Percentiles rank a stretch among this genome's conserved stretches.
Evolutionary conservation across 2,888 invertebrate genomes (phyloP).

Genomic region (Megaustenia siamemsis): DNA sequence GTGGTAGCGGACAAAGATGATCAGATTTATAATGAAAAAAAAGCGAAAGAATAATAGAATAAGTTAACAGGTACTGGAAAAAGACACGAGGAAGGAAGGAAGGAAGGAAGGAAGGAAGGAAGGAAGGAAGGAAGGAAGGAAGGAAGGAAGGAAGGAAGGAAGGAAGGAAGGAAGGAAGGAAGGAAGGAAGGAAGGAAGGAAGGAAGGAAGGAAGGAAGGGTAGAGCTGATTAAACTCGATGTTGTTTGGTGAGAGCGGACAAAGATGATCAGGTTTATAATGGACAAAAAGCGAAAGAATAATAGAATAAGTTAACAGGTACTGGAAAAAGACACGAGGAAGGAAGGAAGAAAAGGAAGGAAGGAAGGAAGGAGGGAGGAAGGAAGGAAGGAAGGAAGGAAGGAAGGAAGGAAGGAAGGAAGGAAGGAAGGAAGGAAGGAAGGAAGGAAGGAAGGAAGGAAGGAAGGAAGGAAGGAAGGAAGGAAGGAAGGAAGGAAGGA

Average conservation of each 20-base stretch:
- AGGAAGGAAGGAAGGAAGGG: not conserved
- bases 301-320: too few species aligned
- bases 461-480: too few species aligned
- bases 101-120: conserved; percentile 9
- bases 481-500: too few species aligned
- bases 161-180: conserved; percentile 11
- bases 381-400: not conserved
- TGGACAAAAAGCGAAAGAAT: too few species aligned
- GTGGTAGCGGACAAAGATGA: too few species aligned
- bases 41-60: too few species aligned
- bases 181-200: conserved; percentile 2
- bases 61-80: too few species aligned
- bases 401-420: not conserved
- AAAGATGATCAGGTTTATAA: too few species aligned
- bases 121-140: not conserved
- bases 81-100: conserved; percentile 2
- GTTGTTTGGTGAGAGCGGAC: too few species aligned
- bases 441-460: not conserved
- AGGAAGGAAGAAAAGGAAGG: conserved; percentile 5
- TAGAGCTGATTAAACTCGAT: too few species aligned
- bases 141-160: conserved; percentile 20
- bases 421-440: not conserved
- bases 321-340: too few species aligned
- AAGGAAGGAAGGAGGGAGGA: conserved; percentile 2
- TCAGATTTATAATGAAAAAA: too few species aligned